Conservation (phyloP, 2,113 vertebrate species). For the Acanthochromis polyacanthus region DNA sequence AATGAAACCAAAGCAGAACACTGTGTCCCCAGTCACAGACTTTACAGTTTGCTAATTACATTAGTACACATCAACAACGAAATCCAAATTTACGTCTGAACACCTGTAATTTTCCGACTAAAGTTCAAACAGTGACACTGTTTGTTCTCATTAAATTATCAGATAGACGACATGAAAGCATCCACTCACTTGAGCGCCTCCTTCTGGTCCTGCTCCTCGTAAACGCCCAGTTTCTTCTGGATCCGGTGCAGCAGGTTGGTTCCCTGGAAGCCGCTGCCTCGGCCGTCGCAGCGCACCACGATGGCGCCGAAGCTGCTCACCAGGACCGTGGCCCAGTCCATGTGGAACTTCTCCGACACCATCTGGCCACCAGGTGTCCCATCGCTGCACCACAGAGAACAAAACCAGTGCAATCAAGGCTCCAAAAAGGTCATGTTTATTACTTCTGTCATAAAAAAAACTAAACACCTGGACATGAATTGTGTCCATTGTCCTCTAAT, state of each 20-base stretch:
- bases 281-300: slow-evolving; percentile 90
- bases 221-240: slow-evolving; percentile 87
- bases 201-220: slow-evolving; percentile 92
- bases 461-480: too few species aligned
- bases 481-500: too few species aligned
- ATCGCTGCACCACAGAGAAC: slow-evolving; percentile 74
- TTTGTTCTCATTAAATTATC: too few species aligned
- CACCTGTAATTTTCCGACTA: too few species aligned
- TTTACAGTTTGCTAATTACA: too few species aligned
- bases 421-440: not conserved
- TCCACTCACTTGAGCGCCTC: slow-evolving; percentile 87
- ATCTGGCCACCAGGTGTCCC: slow-evolving; percentile 92
- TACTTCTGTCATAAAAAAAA: too few species aligned
- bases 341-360: slow-evolving; percentile 89
- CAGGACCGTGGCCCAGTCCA: slow-evolving; percentile 93
- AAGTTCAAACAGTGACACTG: too few species aligned
- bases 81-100: too few species aligned
- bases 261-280: slow-evolving; percentile 94
- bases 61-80: too few species aligned
- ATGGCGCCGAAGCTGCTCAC: slow-evolving; percentile 92
- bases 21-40: too few species aligned
- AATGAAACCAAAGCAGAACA: too few species aligned
- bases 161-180: not conserved
- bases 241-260: slow-evolving; percentile 93
- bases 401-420: not conserved